phyloP scores from a whole-genome alignment of 2,888 invertebrate species.

The Fissipunctia ypsillon region DNA sequence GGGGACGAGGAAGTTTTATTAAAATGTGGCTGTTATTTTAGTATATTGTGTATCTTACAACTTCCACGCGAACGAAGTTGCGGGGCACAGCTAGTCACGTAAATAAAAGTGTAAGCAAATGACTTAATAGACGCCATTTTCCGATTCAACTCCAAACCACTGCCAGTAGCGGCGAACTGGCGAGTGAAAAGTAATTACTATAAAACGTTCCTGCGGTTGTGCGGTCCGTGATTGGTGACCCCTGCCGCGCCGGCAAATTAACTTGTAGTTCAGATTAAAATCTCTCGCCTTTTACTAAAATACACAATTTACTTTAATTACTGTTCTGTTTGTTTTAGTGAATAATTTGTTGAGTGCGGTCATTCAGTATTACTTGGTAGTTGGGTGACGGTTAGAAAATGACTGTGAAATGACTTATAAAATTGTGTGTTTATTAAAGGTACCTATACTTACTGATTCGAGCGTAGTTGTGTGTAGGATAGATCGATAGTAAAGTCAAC shows the following conservation, averaged over 20 bases:
- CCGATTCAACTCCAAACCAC: neutral
- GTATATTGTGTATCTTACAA: too few species aligned
- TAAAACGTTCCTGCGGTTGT: conserved; percentile 33
- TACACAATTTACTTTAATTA: conserved; percentile 36
- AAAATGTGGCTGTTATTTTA: too few species aligned
- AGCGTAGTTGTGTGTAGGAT: too few species aligned
- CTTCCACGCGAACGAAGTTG: too few species aligned
- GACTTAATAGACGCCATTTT: conserved; percentile 1
- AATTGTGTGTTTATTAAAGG: too few species aligned
- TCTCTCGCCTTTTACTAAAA: conserved; percentile 15
- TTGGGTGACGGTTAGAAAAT: neutral
- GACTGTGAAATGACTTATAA: too few species aligned
- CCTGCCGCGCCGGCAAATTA: conserved; percentile 30
- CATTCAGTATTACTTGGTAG: neutral
- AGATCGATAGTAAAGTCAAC: too few species aligned
- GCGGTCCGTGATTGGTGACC: conserved; percentile 48
- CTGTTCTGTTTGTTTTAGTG: conserved; percentile 21
- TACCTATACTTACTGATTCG: too few species aligned
- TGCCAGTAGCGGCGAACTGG: neutral
- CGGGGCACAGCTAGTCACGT: neutral
- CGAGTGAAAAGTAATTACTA: conserved; percentile 48
- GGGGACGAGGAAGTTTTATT: too few species aligned
- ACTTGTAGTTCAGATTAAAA: conserved; percentile 51
- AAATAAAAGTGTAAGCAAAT: neutral
- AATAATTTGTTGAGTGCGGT: conserved; percentile 11